Conservation (phyloP, 2,888 invertebrate species). For the Catocala fraxini region DNA sequence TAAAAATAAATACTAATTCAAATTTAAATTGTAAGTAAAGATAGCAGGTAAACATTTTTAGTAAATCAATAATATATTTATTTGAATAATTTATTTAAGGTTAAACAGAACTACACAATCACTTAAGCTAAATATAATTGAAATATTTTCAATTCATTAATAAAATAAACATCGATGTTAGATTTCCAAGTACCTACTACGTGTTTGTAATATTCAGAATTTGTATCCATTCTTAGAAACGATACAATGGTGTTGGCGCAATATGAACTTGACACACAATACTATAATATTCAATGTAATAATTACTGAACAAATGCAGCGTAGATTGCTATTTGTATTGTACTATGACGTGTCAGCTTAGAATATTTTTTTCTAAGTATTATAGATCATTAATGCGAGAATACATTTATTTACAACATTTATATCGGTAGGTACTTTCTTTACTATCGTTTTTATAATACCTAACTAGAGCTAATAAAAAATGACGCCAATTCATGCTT, state of each 20-base stretch:
- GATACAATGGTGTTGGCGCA: conserved; percentile 2
- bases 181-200: neutral
- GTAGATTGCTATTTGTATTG: conserved; percentile 34
- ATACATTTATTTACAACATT: conserved; percentile 2
- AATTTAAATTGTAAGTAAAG: too few relatives aligned
- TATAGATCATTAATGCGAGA: conserved; percentile 4
- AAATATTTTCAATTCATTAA: neutral
- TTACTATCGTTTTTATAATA: too few relatives aligned
- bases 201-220: conserved; percentile 14
- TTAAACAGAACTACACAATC: too few relatives aligned
- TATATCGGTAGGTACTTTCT: neutral
- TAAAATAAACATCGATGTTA: neutral
- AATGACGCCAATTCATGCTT: too few relatives aligned
- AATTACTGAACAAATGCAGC: conserved; percentile 20
- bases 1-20: too few relatives aligned
- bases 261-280: conserved; percentile 9
- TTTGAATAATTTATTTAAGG: too few relatives aligned
- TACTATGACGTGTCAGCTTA: conserved; percentile 20
- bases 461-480: too few relatives aligned
- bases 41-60: too few relatives aligned
- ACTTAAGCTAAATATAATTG: too few relatives aligned
- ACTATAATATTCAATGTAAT: conserved; percentile 5
- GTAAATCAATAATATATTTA: too few relatives aligned
- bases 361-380: neutral
- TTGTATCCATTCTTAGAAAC: conserved; percentile 5